Base-by-base conservation (phyloP, 2,113 vertebrate species). In the Rhinopomastus cyanomelas region DNA sequence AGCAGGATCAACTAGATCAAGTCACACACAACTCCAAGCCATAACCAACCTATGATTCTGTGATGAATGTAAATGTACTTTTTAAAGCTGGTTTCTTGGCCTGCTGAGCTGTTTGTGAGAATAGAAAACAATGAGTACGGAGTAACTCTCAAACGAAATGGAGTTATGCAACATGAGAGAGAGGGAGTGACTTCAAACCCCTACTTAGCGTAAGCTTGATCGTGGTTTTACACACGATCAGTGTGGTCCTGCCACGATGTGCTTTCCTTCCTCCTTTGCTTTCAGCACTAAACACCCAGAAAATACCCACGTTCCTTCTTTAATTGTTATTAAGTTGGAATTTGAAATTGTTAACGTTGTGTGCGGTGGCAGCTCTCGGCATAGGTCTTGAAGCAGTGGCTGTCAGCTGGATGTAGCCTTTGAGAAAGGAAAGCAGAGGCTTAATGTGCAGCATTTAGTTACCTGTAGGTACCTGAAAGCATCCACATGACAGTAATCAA, bases 381-480 rank as follows among this genome's bases (percentile, higher is more conserved):
- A 0, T 49, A 56, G 25, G 21, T 77, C 36, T 55, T 27, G 39
- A 46, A 88, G 66, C 46, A 46, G 57, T 56, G 67, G 15, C 65
- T 83, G 26, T 78, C 65, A 76, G 75, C 48, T 69, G 32, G 36
- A 55, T 27, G 6, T 55, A 23, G 12, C n/a, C 52, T 83, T 88
- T 71, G 78, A 57, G n/a, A 85, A 59, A 37, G 23, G 42, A 95
- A 53, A 92, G 16, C 22, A 82, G 64, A 56, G 69, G 37, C 39
- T 56, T 79, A 59, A 44, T 48, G 18, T 66, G 68, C 61, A 25
- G 42, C 73, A 0, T 69, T 82, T 69, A 82, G 75, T 91, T 95
- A 96, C 94, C 92, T 95, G 80, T 84, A 30, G 65, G 17, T 72
- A 84, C 61, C 82, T 81, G 30, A 74, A 87, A 89, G 49, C 42